Base-by-base conservation (phyloP, 2,888 invertebrate genomes). In the Eretmocerus hayati region DNA sequence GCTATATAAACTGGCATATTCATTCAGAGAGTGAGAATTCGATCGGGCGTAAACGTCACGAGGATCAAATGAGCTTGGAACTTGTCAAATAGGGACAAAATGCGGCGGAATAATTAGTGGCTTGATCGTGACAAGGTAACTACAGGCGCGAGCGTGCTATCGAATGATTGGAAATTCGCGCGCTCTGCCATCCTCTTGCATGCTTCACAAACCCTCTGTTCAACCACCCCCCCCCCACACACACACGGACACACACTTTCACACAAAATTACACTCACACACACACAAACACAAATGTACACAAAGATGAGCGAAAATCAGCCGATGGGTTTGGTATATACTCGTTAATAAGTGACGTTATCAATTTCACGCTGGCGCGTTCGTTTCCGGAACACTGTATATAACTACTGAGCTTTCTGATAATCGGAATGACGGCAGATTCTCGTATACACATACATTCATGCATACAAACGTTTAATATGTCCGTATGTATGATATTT, bases 301-400 rank as follows among this genome's bases (percentile, higher is more conserved):
- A n/a, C n/a, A n/a, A n/a, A n/a, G n/a, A n/a, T n/a, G n/a, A n/a
- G n/a, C n/a, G n/a, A n/a, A n/a, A 39, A 46, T 40, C 36, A 20
- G 35, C 39, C 35, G 23, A 31, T 26, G 21, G 31, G 26, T 13
- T n/a, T 30, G 44, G 42, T 53, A 46, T 46, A 46, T 45, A 47
- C 47, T 47, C 41, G 53, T 50, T 50, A 50, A 50, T 47, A 49
- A 50, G 49, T 42, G 53, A 53, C 53, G 50, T 53, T 53, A 53
- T 53, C 53, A 50, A 53, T 53, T 47, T 53, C 47, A 42, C 53
- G 52, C 32, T 33, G 36, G 8, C 11, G 8, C 11, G 11, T 9
- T 26, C 26, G n/a, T n/a, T n/a, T n/a, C n/a, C n/a, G n/a, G n/a
- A n/a, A n/a, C n/a, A n/a, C n/a, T n/a, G n/a, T n/a, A n/a, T n/a